These are phyloP conservation scores for Tragelaphus buxtoni DNA, from an alignment of 2,113 vertebrate genomes.

Conservation along the genomic window DNA sequence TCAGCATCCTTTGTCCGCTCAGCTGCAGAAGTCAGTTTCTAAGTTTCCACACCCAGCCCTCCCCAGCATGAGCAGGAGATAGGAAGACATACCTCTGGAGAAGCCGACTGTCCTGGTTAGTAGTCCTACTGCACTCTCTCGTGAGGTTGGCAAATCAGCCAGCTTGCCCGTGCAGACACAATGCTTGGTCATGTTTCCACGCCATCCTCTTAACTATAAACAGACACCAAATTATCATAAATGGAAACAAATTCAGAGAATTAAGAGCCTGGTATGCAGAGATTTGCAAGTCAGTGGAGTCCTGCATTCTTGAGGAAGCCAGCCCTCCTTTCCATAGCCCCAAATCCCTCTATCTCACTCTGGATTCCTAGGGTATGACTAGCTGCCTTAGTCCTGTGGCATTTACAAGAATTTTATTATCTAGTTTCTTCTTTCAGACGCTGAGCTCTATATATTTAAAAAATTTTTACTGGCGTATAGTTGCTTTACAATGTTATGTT, in stretches of 20 bases:
- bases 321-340: neutral
- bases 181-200: neutral
- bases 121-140: neutral
- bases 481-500: neutral
- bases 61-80: neutral
- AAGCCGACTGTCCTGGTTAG: neutral
- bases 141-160: neutral
- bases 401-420: neutral
- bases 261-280: neutral
- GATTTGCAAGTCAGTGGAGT: neutral
- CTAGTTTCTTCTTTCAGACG: neutral
- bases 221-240: neutral
- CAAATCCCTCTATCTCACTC: neutral
- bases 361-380: neutral
- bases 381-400: neutral
- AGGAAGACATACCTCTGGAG: neutral
- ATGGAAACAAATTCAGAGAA: neutral
- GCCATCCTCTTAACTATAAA: neutral
- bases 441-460: neutral
- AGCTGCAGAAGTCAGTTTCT: neutral
- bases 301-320: neutral
- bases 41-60: neutral
- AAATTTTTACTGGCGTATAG: fast-evolving
- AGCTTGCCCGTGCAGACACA: neutral
- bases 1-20: neutral